Base-by-base conservation (phyloP, 2,888 invertebrate genomes). In the Ophioninae sp. region DNA sequence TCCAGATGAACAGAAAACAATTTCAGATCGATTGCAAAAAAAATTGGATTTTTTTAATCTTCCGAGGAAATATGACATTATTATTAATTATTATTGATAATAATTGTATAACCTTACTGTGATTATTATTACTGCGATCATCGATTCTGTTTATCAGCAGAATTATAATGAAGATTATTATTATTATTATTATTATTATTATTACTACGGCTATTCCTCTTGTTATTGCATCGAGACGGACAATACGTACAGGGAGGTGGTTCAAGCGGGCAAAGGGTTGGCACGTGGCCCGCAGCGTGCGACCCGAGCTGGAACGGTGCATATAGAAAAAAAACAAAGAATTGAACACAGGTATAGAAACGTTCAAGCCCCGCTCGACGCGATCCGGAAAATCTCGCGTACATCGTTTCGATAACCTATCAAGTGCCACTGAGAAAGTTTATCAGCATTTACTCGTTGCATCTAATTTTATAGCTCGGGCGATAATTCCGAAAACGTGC, bases 251-350 rank as follows among this genome's bases (percentile, higher is more conserved):
- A 20, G n/a, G 41, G 21, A 7, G 44, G 6, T n/a, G 44, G 13
- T 44, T 13, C 44, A 57, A 20, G 13, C 6, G 41, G n/a, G n/a
- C 41, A 41, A 41, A 20, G 50, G 44, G 30, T 10, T 64, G 62
- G 74, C 85, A 85, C 85, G 83, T 85, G 80, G 83, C 83, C 23
- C 50, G 75, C 72, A 84, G 59, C 83, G 85, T 85, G 85, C 83
- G 8, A n/a, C 50, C 20, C 67, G 70, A 21, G 37, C 20, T 59
- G 44, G 67, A 39, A 57, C 30, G 59, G 17, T 41, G 17, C 50
- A 21, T 61, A 70, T 56, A 39, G 44, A 13, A 10, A 44, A 44
- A 65, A 59, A 79, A 44, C 57, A 59, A 79, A 10, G 37, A 75
- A 61, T 30, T 39, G n/a, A 57, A 75, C 67, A 57, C 72, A 57